Conservation (phyloP, 2,113 vertebrate species). For the Oreochromis spilurus region DNA sequence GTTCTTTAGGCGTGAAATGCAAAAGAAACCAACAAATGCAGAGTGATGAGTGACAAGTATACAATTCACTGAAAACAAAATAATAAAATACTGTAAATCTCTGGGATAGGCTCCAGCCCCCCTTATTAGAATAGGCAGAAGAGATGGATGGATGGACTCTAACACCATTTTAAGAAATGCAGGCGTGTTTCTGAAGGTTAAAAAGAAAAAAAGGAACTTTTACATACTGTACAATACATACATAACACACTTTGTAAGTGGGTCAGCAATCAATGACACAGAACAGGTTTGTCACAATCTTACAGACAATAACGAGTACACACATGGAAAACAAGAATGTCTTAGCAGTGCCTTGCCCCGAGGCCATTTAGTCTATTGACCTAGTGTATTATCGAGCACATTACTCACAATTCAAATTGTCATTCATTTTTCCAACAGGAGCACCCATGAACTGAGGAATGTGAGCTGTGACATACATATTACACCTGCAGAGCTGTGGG, state of each 20-base stretch:
- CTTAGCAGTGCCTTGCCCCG: neutral
- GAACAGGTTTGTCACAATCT: constrained; percentile 7
- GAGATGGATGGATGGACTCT: neutral
- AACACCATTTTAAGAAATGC: neutral
- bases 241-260: neutral
- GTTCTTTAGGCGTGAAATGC: neutral
- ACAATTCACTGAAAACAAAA: neutral
- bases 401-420: neutral
- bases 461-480: neutral
- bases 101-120: neutral
- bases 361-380: neutral
- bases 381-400: neutral
- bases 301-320: neutral
- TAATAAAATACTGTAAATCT: neutral
- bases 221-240: neutral
- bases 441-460: neutral
- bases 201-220: neutral
- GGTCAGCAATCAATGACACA: neutral
- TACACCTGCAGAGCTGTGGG: neutral
- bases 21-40: neutral
- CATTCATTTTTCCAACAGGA: neutral
- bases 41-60: neutral
- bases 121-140: neutral
- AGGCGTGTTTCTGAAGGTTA: neutral
- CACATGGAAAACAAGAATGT: neutral